Percentiles rank a stretch among this genome's conserved stretches.
These are phyloP conservation scores for Acropternis orthonyx DNA, from an alignment of 2,797 vertebrate species.

Conservation along the genomic window DNA sequence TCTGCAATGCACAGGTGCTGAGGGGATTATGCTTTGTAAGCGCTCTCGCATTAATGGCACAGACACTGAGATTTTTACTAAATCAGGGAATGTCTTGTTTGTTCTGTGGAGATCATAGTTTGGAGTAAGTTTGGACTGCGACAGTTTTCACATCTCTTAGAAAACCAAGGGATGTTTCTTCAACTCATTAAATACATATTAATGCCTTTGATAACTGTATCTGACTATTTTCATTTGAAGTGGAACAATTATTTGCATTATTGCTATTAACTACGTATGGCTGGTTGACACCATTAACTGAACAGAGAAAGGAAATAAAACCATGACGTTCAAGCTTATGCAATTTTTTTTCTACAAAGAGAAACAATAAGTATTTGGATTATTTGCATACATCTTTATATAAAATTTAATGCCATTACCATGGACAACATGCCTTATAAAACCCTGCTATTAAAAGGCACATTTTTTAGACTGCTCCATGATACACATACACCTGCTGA, in stretches of 20 bases:
- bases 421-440: background rate
- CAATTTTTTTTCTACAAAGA: background rate
- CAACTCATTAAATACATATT: background rate
- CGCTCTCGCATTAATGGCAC: background rate
- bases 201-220: background rate
- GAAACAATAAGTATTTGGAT: background rate
- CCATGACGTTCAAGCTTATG: background rate
- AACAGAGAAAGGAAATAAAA: background rate
- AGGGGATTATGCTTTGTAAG: conserved; percentile 14
- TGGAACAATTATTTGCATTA: background rate
- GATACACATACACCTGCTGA: background rate
- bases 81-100: background rate
- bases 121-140: conserved; percentile 1
- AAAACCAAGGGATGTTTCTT: background rate
- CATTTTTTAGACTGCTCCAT: background rate
- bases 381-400: background rate
- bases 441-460: background rate
- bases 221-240: conserved; percentile 18
- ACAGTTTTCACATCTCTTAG: background rate
- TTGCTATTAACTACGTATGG: background rate
- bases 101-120: background rate
- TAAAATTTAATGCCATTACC: background rate
- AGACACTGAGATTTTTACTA: background rate
- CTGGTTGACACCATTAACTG: background rate
- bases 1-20: background rate